Evolutionary conservation across 2,888 invertebrate species (phyloP), one percentile per base, ranked within the genome.

Genomic region (Sesia apiformis): DNA sequence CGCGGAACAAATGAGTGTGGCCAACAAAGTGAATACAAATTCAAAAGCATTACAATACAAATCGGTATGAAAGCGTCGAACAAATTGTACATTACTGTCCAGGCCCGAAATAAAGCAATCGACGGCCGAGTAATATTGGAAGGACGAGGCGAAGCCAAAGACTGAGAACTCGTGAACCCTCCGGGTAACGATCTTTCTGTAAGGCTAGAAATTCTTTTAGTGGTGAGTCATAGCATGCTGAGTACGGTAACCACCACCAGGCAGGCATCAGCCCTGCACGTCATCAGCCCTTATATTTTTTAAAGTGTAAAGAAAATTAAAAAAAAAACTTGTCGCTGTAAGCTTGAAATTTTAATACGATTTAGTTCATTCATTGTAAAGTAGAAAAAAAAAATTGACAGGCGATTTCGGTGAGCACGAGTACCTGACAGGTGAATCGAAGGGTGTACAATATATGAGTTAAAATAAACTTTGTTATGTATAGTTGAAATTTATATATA

Each of bases 401-500:
- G 39, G 55, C 40, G 43, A 51, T 49, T 40, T 46, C 55, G 38
- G 49, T 55, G 50, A 57, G 50, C 41, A 46, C 39, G 43, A 41
- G 39, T 53, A 53, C 53, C 46, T 53, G 53, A 46, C 8, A 53
- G 46, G 53, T 53, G 53, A 41, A 41, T 53, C 53, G 43, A 53
- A 43, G 43, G 53, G 46, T 53, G 46, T 53, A 38, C 46, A 43
- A 38, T 52, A 39, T 40, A 52, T 52, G 41, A 53, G n/a, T 53
- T 43, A 53, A 53, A 42, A 42, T 43, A 52, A 58, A 51, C 51
- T 46, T 49, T 51, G 53, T 56, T 58, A 55, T 58, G 50, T 40
- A 54, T 38, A 38, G 55, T 54, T 43, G 53, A 43, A 43, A 53
- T 53, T 53, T 43, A 53, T 39, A 8, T 40, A 52, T 40, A 40